A percentile compares a stretch with the other conserved stretches of the same genome.
These are phyloP conservation scores for Xiphorhynchus elegans DNA, from an alignment of 2,113 vertebrate genomes.

Conservation along the genomic window DNA sequence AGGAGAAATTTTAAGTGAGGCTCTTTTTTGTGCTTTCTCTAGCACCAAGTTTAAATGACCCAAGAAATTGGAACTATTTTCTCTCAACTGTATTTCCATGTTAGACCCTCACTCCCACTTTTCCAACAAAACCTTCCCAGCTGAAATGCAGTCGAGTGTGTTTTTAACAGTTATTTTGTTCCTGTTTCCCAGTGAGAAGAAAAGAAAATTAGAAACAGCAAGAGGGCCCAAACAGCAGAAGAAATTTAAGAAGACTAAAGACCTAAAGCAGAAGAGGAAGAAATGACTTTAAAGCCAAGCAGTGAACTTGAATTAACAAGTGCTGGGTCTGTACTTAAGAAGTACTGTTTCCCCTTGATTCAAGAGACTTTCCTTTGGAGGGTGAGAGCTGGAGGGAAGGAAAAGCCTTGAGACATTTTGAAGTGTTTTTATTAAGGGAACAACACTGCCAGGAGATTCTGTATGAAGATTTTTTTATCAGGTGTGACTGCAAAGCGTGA, in stretches of 20 bases:
- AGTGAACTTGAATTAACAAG: not conserved
- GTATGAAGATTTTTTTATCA: not conserved
- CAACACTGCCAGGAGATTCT: not conserved
- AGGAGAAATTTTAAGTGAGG: not conserved
- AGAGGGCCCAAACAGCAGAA: slow-evolving; percentile 75
- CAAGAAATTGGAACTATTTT: not conserved
- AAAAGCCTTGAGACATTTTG: not conserved
- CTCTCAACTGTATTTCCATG: not conserved
- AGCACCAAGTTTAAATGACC: not conserved
- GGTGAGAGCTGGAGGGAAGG: not conserved
- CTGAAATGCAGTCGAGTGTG: not conserved
- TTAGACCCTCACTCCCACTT: not conserved
- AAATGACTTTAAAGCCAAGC: slow-evolving; percentile 54
- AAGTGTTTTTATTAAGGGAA: not conserved
- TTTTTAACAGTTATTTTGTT: not conserved
- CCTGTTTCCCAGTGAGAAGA: slow-evolving; percentile 84
- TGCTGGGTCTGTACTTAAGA: not conserved
- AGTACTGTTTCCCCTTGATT: not conserved
- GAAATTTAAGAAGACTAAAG: slow-evolving; percentile 85
- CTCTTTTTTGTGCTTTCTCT: not conserved
- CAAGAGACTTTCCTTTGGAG: not conserved
- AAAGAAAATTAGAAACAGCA: slow-evolving; percentile 82
- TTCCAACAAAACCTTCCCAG: not conserved
- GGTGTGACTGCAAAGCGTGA: not conserved
- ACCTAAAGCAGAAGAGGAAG: slow-evolving; percentile 73